A percentile compares a stretch with the other conserved stretches of the same genome.
Conservation (phyloP, 2,888 invertebrate genomes). For the Drosophila limbata region DNA sequence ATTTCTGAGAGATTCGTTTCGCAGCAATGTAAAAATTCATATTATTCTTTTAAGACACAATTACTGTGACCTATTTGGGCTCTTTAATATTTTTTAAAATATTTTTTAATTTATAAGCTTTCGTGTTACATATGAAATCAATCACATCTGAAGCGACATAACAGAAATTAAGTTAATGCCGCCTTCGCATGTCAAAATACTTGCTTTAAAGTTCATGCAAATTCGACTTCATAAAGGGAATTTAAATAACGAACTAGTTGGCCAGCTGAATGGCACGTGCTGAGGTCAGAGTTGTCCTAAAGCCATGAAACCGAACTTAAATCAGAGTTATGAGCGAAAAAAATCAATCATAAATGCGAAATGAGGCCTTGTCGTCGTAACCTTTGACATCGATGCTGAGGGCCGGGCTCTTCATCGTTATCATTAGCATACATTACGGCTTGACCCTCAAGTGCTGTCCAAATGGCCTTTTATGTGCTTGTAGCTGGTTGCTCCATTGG, state of each 20-base stretch:
- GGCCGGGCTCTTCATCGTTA: constrained; percentile 58
- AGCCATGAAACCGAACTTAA: constrained; percentile 34
- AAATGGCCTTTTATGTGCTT: constrained; percentile 75
- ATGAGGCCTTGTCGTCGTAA: constrained; percentile 25
- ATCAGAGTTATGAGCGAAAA: constrained; percentile 24
- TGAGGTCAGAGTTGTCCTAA: not conserved
- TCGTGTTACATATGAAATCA: not conserved
- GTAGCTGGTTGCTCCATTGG: constrained; percentile 66
- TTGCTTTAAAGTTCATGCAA: not conserved
- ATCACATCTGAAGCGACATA: not conserved
- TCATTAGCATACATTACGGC: constrained; percentile 75
- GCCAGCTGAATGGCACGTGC: constrained; percentile 1
- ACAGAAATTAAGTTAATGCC: not conserved
- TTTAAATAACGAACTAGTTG: constrained; percentile 9
- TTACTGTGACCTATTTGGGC: no score
- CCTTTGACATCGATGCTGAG: constrained; percentile 46
- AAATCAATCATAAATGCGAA: constrained; percentile 31
- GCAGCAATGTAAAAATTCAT: no score
- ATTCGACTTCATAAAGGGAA: not conserved
- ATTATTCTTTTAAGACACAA: no score
- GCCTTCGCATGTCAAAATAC: not conserved
- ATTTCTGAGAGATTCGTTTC: no score
- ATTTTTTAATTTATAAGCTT: not conserved
- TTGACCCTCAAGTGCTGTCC: constrained; percentile 72
- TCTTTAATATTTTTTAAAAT: not conserved